Conservation (phyloP, 1,140 invertebrate genomes). For the Potamilus streckersoni region DNA sequence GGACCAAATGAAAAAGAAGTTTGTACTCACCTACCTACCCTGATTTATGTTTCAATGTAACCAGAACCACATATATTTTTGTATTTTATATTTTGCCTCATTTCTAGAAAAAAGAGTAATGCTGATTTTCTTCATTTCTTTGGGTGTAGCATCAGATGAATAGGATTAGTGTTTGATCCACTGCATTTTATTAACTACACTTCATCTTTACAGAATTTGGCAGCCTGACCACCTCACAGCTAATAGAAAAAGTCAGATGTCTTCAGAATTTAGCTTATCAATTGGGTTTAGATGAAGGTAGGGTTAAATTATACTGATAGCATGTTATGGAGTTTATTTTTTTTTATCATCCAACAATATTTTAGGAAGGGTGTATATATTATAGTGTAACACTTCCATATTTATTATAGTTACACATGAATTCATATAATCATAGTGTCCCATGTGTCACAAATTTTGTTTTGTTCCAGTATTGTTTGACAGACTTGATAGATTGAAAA, state of each 20-base stretch:
- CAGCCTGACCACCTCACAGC: constrained; percentile 79
- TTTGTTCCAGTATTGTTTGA: not conserved
- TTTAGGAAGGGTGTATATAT: not conserved
- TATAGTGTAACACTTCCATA: not conserved
- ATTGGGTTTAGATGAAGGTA: constrained; percentile 87
- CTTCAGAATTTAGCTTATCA: constrained; percentile 94
- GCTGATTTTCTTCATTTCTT: no score
- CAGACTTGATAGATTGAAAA: no score
- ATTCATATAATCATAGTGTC: not conserved
- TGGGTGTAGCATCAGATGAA: no score
- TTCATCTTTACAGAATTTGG: constrained; percentile 77
- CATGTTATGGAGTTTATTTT: not conserved
- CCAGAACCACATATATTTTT: no score
- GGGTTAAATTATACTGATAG: constrained; percentile 8
- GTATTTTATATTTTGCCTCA: no score
- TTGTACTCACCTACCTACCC: no score
- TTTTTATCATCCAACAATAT: no score
- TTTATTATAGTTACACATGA: not conserved
- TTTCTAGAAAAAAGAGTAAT: no score
- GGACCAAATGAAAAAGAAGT: no score
- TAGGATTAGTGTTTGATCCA: no score
- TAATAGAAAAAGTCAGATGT: constrained; percentile 92
- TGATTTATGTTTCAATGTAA: no score
- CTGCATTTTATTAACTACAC: no score
- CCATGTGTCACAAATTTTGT: not conserved